Conservation (phyloP, 37 sponge, comb jelly and placozoan species). For the Halichondria panicea region DNA sequence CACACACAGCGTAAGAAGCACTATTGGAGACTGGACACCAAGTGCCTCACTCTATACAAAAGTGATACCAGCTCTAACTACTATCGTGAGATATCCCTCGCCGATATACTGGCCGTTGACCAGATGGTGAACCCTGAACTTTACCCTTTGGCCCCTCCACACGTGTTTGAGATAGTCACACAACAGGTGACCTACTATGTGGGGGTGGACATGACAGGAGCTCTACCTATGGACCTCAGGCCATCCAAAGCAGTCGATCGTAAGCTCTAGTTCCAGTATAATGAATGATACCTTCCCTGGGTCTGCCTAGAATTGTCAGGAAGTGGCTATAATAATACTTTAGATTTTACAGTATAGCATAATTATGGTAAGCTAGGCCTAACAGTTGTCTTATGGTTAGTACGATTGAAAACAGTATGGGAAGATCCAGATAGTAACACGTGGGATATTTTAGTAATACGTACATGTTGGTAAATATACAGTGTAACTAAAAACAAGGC, state of each 20-base stretch:
- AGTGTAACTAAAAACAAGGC: neutral
- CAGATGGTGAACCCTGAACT: conserved; percentile 63
- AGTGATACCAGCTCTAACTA: conserved; percentile 36
- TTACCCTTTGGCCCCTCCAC: conserved; percentile 71
- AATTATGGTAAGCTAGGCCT: neutral
- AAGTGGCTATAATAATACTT: no score
- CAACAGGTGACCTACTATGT: conserved; percentile 68
- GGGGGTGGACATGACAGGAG: conserved; percentile 80
- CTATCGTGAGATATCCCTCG: conserved; percentile 69
- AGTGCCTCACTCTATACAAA: conserved; percentile 74
- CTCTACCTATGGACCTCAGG: conserved; percentile 41
- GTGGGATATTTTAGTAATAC: neutral
- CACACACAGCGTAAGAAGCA: conserved; percentile 73
- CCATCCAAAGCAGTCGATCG: conserved; percentile 7
- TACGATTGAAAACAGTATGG: neutral
- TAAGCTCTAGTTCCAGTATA: no score
- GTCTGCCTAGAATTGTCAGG: neutral
- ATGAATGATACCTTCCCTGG: neutral
- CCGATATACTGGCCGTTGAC: conserved; percentile 82
- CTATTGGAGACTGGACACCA: conserved; percentile 86
- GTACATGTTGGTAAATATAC: neutral
- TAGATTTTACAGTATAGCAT: no score
- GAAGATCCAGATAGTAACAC: conserved; percentile 1
- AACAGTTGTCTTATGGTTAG: no score
- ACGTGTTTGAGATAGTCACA: conserved; percentile 88